Evolutionary conservation across 1,140 invertebrate genomes (phyloP).

Genomic region (Cyclina sinensis): DNA sequence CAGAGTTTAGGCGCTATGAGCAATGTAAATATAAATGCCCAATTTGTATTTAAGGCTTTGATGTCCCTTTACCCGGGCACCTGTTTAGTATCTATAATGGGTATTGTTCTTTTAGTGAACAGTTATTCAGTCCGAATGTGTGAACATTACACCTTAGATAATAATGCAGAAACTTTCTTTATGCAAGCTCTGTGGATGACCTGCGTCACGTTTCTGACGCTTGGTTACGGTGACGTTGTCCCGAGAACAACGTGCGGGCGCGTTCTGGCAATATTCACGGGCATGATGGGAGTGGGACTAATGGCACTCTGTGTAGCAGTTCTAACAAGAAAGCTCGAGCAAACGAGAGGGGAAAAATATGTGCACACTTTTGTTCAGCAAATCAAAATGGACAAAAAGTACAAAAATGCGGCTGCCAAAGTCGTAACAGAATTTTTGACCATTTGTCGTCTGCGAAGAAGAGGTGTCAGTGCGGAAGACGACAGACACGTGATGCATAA

Average conservation of each 20-base stretch:
- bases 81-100: slow-evolving; percentile 80
- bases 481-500: slow-evolving; percentile 73
- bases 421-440: slow-evolving; percentile 80
- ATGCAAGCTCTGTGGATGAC: slow-evolving; percentile 84
- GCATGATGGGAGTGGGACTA: slow-evolving; percentile 84
- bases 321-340: slow-evolving; percentile 85
- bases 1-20: slow-evolving; percentile 84
- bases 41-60: slow-evolving; percentile 85
- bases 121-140: slow-evolving; percentile 83
- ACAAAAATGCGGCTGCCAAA: slow-evolving; percentile 78
- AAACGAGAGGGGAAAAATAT: slow-evolving; percentile 84
- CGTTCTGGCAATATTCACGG: slow-evolving; percentile 82
- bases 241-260: slow-evolving; percentile 84
- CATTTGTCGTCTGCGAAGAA: slow-evolving; percentile 74
- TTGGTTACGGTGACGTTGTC: slow-evolving; percentile 86
- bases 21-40: slow-evolving; percentile 83
- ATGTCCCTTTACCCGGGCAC: slow-evolving; percentile 84
- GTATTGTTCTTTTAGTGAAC: slow-evolving; percentile 80
- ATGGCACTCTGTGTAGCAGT: slow-evolving; percentile 86
- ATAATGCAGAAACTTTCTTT: slow-evolving; percentile 70
- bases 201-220: slow-evolving; percentile 85
- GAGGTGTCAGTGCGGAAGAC: slow-evolving; percentile 63
- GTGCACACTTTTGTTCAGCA: slow-evolving; percentile 83
- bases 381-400: slow-evolving; percentile 79
- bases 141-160: slow-evolving; percentile 74